Evolutionary conservation across 2,888 invertebrate genomes (phyloP), one percentile per base, ranked within the genome.

Genomic region (Formica aserva): DNA sequence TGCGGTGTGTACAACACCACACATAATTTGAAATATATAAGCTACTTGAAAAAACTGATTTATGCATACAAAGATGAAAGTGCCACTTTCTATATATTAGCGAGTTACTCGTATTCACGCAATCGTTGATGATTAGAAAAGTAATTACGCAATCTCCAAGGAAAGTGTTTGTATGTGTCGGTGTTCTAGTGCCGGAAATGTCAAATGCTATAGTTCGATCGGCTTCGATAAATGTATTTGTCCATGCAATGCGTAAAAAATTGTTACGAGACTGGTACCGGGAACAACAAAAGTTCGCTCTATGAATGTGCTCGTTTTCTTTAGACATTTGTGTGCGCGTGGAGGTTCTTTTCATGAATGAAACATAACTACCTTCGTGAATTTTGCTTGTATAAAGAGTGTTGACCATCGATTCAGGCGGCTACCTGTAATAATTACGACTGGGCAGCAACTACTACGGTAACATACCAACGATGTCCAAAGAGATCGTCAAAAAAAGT

Each of bases 331-430:
- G 84, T 81, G 81, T 41, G 67, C 82, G 72, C 80, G 77, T 89
- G 88, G 80, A 87, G 83, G 69, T 63, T 76, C 80, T 65, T 83
- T 85, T 89, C 85, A 89, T 90, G 90, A 89, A 89, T 90, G 90
- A 85, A 85, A 82, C 87, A 82, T 86, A 88, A 87, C 84, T 84
- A 75, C 71, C 74, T 88, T 87, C 41, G 63, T 71, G 83, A 84
- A 85, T 89, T 57, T 85, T 85, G 76, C 74, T 81, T 71, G 75
- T 86, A 87, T 63, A 85, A 69, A 83, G 88, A 85, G 60, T 76
- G 69, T 87, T 85, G 52, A 84, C 88, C 82, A 81, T 85, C 85
- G 86, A 85, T 88, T 78, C 84, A 77, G 80, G 85, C 84, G 86
- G 85, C 85, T 84, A 83, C 75, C 87, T 81, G 86, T 75, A 76